Percentiles rank a stretch among this genome's conserved stretches.
Evolutionary conservation across 1,140 invertebrate genomes (phyloP).

Genomic region (Ostrea denselamellosa): DNA sequence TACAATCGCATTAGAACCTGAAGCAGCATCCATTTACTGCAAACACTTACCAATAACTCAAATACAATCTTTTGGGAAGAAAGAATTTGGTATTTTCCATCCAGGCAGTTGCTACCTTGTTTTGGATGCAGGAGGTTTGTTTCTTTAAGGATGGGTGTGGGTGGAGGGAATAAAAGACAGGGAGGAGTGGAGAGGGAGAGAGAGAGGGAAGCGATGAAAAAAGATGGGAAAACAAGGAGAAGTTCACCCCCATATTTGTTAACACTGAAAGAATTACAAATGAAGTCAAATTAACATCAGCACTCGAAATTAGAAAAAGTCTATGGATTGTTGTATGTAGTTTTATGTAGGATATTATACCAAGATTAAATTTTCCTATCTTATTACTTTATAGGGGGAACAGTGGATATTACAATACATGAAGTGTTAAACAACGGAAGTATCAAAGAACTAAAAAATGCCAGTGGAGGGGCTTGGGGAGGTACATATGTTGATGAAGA

Average conservation of each 20-base stretch:
- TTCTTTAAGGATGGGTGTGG: neutral
- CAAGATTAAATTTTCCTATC: no score
- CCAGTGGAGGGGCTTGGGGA: slow-evolving; percentile 59
- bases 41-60: slow-evolving; percentile 51
- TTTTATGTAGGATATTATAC: no score
- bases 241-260: no score
- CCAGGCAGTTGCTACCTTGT: slow-evolving; percentile 54
- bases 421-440: slow-evolving; percentile 41
- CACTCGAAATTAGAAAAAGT: no score
- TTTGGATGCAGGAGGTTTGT: slow-evolving; percentile 58
- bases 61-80: neutral
- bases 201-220: no score
- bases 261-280: no score
- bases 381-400: slow-evolving; percentile 52
- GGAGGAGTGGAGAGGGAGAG: no score
- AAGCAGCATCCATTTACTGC: slow-evolving; percentile 58
- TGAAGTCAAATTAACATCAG: no score
- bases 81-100: slow-evolving; percentile 42
- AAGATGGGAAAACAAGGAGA: no score
- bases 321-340: no score
- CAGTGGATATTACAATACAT: slow-evolving; percentile 58
- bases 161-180: no score
- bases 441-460: slow-evolving; percentile 54
- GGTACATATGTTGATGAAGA: slow-evolving; percentile 53
- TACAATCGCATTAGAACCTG: slow-evolving; percentile 57